phyloP scores from a whole-genome alignment of 1,140 invertebrate species.

The Drosophila pseudoobscura region DNA sequence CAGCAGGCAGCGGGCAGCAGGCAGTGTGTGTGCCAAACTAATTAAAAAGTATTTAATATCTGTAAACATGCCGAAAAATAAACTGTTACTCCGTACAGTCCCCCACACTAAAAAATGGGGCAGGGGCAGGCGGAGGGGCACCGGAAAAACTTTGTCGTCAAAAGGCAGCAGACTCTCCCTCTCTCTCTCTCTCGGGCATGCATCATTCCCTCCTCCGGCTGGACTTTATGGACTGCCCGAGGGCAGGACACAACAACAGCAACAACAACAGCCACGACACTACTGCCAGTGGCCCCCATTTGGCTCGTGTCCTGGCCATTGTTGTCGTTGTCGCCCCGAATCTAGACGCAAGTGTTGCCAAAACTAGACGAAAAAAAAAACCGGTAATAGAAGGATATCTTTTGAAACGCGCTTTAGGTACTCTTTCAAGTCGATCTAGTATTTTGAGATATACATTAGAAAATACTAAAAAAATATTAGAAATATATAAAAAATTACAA shows the following conservation, averaged over 20 bases:
- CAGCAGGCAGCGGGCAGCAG: not conserved
- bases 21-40: conserved; percentile 69
- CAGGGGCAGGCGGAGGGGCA: too few species aligned
- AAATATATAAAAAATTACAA: too few species aligned
- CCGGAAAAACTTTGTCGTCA: conserved; percentile 62
- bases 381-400: not conserved
- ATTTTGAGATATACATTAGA: too few species aligned
- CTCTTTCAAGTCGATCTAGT: not conserved
- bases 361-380: conserved; percentile 20
- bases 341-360: conserved; percentile 52
- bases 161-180: conserved; percentile 24
- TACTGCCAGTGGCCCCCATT: conserved; percentile 45
- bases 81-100: conserved; percentile 33
- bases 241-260: conserved; percentile 10
- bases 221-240: conserved; percentile 50
- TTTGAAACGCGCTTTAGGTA: not conserved
- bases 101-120: not conserved
- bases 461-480: too few species aligned
- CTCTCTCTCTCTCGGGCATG: conserved; percentile 12
- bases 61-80: conserved; percentile 72
- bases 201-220: conserved; percentile 34
- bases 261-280: conserved; percentile 9
- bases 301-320: conserved; percentile 25
- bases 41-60: conserved; percentile 81
- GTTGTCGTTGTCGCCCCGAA: conserved; percentile 49